Conservation (phyloP, 2,888 invertebrate species). For the Drosophila subquinaria region DNA sequence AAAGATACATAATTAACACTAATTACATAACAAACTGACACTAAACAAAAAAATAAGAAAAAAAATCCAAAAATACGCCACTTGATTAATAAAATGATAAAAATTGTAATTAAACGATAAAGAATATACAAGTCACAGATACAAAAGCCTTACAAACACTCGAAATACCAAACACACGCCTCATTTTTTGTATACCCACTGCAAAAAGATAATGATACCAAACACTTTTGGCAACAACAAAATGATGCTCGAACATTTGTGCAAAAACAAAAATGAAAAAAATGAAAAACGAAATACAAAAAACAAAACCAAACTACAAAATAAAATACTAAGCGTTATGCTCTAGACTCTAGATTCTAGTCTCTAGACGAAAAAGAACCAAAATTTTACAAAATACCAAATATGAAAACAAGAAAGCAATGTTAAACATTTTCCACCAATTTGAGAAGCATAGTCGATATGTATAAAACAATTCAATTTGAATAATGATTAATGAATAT, state of each 20-base stretch:
- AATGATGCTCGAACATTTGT: conserved; percentile 25
- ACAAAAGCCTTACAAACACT: conserved; percentile 58
- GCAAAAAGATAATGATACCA: conserved; percentile 14
- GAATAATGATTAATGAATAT: conserved; percentile 20
- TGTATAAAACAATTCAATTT: conserved; percentile 40
- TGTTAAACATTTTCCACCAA: conserved; percentile 71
- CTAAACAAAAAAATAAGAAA: conserved; percentile 25
- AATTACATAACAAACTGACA: conserved; percentile 32
- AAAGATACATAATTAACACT: conserved; percentile 39
- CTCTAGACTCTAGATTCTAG: conserved; percentile 62
- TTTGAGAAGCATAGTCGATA: conserved; percentile 60
- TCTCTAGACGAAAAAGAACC: conserved; percentile 74
- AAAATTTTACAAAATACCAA: conserved; percentile 69
- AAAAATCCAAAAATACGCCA: conserved; percentile 32
- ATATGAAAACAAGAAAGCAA: conserved; percentile 32
- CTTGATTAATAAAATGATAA: conserved; percentile 39
- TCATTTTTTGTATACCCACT: conserved; percentile 54
- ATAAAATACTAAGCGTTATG: conserved; percentile 60
- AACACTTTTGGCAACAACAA: conserved; percentile 30
- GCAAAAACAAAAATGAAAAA: conserved; percentile 8
- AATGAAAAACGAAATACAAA: conserved; percentile 2
- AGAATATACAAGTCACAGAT: conserved; percentile 35
- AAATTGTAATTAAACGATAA: conserved; percentile 44
- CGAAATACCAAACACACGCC: conserved; percentile 44
- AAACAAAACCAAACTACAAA: conserved; percentile 13